Evolutionary conservation across 2,113 vertebrate species (phyloP).

Genomic region (Sciurus niger): DNA sequence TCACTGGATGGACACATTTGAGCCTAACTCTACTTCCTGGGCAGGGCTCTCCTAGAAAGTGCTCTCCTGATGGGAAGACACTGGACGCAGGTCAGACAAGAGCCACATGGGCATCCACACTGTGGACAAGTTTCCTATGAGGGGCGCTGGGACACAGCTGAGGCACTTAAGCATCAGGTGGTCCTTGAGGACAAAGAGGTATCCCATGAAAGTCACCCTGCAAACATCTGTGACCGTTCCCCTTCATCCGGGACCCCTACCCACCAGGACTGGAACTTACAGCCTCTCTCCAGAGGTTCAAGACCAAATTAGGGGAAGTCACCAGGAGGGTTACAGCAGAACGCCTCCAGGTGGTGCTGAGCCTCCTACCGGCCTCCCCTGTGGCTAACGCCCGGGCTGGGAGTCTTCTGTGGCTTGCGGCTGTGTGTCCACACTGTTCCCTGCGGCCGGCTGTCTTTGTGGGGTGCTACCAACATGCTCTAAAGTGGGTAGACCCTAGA

Average conservation of each 20-base stretch:
- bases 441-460: background rate
- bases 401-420: background rate
- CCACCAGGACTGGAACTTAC: background rate
- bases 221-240: background rate
- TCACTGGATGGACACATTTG: no score
- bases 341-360: background rate
- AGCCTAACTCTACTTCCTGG: no score
- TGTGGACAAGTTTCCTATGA: background rate
- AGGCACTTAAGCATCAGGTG: background rate
- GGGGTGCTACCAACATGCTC: background rate
- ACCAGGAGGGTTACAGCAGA: no score
- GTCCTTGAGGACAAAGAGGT: background rate
- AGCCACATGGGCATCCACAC: background rate
- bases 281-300: background rate
- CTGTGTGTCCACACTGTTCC: background rate
- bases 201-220: no score
- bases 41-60: background rate
- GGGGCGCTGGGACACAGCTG: no score
- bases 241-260: background rate
- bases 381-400: background rate
- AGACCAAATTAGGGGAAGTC: background rate
- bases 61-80: background rate
- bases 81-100: background rate
- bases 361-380: background rate
- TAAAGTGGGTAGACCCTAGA: no score